Percentiles rank a stretch among this genome's conserved stretches.
Evolutionary conservation across 2,797 vertebrate genomes (phyloP).

Genomic region (Megaceryle alcyon): DNA sequence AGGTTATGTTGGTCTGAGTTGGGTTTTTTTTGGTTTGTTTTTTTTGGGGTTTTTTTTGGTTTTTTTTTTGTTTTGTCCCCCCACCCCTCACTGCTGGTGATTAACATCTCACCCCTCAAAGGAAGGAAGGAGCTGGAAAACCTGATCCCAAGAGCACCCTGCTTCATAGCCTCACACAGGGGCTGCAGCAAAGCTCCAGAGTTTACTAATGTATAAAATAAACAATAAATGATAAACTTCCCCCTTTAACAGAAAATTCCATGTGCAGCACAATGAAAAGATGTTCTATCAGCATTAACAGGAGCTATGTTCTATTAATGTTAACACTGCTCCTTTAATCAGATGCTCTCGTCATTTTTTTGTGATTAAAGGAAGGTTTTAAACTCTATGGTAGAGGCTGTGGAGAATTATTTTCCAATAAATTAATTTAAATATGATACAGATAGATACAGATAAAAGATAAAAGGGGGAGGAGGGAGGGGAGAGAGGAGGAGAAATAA

Average conservation of each 20-base stretch:
- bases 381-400: not conserved
- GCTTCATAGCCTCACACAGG: not conserved
- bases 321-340: not conserved
- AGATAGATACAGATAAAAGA: not conserved
- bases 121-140: not conserved
- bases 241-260: not conserved
- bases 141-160: not conserved
- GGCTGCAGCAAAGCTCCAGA: not conserved
- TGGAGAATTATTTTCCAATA: not conserved
- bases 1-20: not conserved
- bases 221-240: not conserved
- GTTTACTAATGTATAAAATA: not conserved
- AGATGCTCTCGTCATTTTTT: rapidly evolving
- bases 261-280: not conserved
- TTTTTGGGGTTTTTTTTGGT: no score
- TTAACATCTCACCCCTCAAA: not conserved
- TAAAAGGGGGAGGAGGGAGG: not conserved
- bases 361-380: not conserved
- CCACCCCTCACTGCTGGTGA: not conserved
- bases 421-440: rapidly evolving
- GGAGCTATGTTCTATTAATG: no score
- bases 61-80: not conserved
- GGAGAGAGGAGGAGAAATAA: not conserved
- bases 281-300: not conserved
- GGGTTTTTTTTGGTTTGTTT: not conserved